A percentile compares a stretch with the other conserved stretches of the same genome.
These are phyloP conservation scores for Erebia epiphron DNA, from an alignment of 2,888 invertebrate genomes.

Conservation along the genomic window DNA sequence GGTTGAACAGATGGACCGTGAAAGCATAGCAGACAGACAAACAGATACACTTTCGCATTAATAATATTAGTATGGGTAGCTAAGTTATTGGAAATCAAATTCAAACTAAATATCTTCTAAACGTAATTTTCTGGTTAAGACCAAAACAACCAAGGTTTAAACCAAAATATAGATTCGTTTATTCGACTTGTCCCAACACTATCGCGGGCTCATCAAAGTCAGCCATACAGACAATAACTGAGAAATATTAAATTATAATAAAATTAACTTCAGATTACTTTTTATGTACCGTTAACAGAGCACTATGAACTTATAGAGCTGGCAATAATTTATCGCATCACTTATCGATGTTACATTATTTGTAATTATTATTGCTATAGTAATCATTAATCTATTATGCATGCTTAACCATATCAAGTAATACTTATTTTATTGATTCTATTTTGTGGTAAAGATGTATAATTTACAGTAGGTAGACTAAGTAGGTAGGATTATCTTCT, in stretches of 20 bases:
- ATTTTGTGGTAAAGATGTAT: background rate
- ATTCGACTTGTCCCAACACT: conserved; percentile 49
- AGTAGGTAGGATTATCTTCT: too few species aligned
- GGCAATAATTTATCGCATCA: conserved; percentile 26
- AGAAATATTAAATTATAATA: conserved; percentile 82
- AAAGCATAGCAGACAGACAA: too few species aligned
- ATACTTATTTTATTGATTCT: background rate
- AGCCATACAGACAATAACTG: conserved; percentile 75
- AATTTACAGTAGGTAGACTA: background rate
- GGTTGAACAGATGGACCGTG: too few species aligned
- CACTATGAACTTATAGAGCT: conserved; percentile 47
- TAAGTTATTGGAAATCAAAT: too few species aligned
- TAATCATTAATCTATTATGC: background rate
- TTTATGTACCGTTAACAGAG: conserved; percentile 64
- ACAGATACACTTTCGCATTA: too few species aligned
- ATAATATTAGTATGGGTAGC: too few species aligned
- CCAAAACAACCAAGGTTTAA: background rate
- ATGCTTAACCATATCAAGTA: background rate
- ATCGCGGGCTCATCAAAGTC: conserved; percentile 77
- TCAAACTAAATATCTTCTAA: too few species aligned
- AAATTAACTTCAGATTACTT: conserved; percentile 75
- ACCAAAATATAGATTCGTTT: conserved; percentile 14
- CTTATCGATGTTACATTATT: conserved; percentile 6
- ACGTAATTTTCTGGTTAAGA: too few species aligned
- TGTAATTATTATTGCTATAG: conserved; percentile 1